Evolutionary conservation across 2,797 vertebrate genomes (phyloP).

Genomic region (Bovichtus diacanthus): DNA sequence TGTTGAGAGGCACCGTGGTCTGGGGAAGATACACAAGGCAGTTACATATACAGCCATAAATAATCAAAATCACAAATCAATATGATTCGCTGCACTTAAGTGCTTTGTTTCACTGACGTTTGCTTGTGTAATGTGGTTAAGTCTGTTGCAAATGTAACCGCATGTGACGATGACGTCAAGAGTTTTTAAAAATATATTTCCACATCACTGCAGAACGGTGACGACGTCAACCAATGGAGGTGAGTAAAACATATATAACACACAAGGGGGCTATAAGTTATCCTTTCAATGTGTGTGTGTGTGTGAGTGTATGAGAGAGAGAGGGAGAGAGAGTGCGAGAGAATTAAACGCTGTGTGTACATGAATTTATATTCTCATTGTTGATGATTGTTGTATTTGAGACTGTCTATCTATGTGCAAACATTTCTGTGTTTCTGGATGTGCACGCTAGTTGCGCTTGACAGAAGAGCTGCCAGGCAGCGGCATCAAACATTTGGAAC

Average conservation of each 20-base stretch:
- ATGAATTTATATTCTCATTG: conserved; percentile 15
- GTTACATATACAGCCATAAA: conserved; percentile 17
- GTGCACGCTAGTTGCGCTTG: conserved; percentile 51
- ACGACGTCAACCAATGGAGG: neutral
- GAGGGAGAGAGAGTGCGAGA: neutral
- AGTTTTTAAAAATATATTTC: neutral
- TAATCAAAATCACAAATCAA: neutral
- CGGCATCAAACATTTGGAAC: conserved; percentile 73
- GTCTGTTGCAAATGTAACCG: neutral
- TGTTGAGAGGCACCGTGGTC: conserved; percentile 93
- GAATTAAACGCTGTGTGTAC: neutral
- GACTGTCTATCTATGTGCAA: conserved; percentile 39
- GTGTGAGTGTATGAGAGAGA: neutral
- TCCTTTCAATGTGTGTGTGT: neutral
- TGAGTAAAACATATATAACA: neutral
- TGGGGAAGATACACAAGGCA: conserved; percentile 65
- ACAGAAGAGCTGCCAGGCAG: conserved; percentile 71
- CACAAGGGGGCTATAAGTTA: neutral
- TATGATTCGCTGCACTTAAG: neutral
- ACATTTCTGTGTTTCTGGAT: conserved; percentile 53
- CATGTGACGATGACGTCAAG: neutral
- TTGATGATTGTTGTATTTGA: conserved; percentile 23
- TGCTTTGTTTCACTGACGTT: neutral
- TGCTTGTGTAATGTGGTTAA: neutral
- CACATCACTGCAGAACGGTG: neutral